Conservation (phyloP, 2,113 vertebrate genomes). For the Melanerpes formicivorus region DNA sequence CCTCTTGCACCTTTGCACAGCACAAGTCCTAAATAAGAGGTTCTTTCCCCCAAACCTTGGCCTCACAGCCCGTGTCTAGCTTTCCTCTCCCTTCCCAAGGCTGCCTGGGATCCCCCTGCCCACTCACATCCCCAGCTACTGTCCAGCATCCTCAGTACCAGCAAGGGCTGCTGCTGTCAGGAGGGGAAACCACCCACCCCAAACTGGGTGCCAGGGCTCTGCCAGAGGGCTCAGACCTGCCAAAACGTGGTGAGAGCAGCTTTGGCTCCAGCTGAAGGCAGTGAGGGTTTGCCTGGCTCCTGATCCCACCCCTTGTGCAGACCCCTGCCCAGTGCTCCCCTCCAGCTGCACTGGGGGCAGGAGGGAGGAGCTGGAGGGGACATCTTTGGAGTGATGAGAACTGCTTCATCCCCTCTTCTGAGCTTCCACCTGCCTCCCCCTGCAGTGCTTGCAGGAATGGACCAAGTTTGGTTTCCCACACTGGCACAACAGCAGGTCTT, state of each 20-base stretch:
- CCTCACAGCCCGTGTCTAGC: neutral
- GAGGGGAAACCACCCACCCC: neutral
- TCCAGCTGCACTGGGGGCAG: accelerated
- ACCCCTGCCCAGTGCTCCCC: neutral
- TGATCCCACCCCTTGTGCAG: neutral
- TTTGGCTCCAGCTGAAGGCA: neutral
- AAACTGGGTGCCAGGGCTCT: neutral
- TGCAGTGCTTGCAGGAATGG: neutral
- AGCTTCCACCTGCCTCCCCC: neutral
- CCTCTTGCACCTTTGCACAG: neutral
- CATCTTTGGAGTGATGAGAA: accelerated
- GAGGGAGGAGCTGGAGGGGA: neutral
- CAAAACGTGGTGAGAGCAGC: accelerated
- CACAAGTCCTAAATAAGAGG: neutral
- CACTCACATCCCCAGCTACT: neutral
- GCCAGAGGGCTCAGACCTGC: neutral
- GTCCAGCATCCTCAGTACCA: accelerated
- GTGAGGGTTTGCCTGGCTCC: neutral
- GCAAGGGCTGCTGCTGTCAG: neutral
- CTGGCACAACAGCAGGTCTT: too few species aligned
- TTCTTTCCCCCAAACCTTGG: neutral
- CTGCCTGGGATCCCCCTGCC: neutral
- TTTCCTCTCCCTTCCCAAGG: neutral
- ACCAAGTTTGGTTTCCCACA: neutral
- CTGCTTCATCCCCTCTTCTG: neutral